Conservation (phyloP, 2,113 vertebrate species). For the Sinocyclocheilus grahami region DNA sequence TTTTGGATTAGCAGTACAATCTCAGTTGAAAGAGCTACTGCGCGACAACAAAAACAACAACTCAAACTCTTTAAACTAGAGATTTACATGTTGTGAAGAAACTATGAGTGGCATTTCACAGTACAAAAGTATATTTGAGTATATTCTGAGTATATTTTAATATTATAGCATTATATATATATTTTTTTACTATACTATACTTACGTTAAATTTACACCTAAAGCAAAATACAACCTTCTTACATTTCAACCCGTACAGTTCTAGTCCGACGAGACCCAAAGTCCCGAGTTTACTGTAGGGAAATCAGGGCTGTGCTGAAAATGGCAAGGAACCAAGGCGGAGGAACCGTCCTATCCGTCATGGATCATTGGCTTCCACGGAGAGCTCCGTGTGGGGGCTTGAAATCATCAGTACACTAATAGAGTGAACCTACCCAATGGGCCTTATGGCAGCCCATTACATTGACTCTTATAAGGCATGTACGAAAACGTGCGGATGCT, state of each 20-base stretch:
- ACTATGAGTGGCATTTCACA: neutral
- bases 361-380: constrained; percentile 19
- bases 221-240: neutral
- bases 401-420: constrained; percentile 9
- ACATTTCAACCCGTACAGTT: neutral
- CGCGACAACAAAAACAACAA: neutral
- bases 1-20: neutral
- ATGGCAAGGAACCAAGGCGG: constrained; percentile 12
- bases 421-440: constrained; percentile 21
- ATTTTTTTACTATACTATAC: too few species aligned
- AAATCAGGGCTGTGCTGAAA: constrained; percentile 16
- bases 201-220: neutral
- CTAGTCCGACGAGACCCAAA: neutral
- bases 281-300: neutral
- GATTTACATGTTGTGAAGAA: neutral
- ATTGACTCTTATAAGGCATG: neutral
- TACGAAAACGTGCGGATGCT: neutral
- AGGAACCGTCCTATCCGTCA: constrained; percentile 26
- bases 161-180: neutral
- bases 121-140: neutral
- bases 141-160: neutral
- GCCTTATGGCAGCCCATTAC: constrained; percentile 11
- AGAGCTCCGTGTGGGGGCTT: neutral
- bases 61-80: neutral
- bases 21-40: neutral